These are phyloP conservation scores for Aphodius sticticus DNA, from an alignment of 2,888 invertebrate genomes.

Conservation along the genomic window DNA sequence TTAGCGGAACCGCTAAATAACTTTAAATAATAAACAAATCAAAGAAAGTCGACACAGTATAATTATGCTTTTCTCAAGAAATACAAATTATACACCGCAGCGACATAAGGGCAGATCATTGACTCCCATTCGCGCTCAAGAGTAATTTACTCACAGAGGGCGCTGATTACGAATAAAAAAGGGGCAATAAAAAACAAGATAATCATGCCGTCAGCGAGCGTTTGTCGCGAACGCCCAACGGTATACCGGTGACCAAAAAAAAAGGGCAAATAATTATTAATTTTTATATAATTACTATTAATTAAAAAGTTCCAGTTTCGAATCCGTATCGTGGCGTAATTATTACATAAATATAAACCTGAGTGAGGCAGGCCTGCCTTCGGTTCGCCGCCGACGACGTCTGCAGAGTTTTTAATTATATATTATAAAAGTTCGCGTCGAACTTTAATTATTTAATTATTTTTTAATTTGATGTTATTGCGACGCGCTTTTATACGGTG, in stretches of 20 bases:
- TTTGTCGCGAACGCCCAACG: background rate
- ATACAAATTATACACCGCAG: no score
- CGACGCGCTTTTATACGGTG: slow-evolving; percentile 39
- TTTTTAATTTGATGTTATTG: slow-evolving; percentile 54
- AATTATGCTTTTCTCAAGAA: no score
- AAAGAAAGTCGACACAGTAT: no score
- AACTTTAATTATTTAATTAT: slow-evolving; percentile 55
- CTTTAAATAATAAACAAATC: no score
- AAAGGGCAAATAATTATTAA: background rate
- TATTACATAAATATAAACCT: background rate
- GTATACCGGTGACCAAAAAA: background rate
- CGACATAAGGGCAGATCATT: no score
- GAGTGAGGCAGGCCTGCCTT: background rate
- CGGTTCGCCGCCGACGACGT: background rate
- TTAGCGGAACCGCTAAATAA: no score
- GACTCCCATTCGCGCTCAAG: no score
- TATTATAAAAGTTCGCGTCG: slow-evolving; percentile 53
- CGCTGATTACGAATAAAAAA: no score
- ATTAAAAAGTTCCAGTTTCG: background rate
- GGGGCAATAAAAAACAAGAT: slow-evolving; percentile 16
- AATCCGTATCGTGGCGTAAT: background rate
- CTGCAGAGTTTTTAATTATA: slow-evolving; percentile 51
- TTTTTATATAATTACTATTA: background rate
- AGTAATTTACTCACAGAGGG: no score
- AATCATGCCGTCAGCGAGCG: slow-evolving; percentile 22